Percentiles rank a stretch among this genome's conserved stretches.
phyloP scores from a whole-genome alignment of 2,113 vertebrate genomes.

The Phrynocephalus versicolor region DNA sequence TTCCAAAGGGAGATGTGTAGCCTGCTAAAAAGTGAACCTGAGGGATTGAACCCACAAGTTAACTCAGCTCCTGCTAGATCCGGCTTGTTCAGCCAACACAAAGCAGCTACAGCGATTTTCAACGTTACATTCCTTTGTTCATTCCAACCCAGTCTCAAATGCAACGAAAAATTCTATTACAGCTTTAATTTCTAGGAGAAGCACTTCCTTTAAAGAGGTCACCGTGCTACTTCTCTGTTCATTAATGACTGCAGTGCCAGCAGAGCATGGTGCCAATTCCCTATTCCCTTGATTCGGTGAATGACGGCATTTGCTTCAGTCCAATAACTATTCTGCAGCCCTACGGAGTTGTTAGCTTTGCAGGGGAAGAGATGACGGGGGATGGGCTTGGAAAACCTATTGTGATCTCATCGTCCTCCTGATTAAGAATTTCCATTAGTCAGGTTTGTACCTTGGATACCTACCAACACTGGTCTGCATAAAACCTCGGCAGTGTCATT shows the following conservation, averaged over 20 bases:
- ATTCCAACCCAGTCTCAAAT: background rate
- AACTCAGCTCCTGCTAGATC: too few relatives aligned
- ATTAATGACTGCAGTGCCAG: background rate
- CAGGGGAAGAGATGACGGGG: background rate
- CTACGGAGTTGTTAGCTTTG: fast-evolving
- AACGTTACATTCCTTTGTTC: background rate
- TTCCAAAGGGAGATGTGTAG: too few relatives aligned
- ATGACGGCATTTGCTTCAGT: fast-evolving
- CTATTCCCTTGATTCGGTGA: fast-evolving
- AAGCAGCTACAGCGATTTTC: background rate
- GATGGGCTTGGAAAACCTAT: conserved; percentile 17
- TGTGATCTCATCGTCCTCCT: background rate
- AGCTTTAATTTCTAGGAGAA: background rate
- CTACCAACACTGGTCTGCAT: background rate
- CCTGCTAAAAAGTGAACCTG: too few relatives aligned
- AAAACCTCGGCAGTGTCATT: conserved; percentile 30
- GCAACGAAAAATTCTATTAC: background rate
- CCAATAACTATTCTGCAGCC: background rate
- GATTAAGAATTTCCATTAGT: conserved; percentile 40
- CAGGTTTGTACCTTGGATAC: conserved; percentile 14
- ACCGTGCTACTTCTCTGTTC: background rate
- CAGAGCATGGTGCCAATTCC: background rate
- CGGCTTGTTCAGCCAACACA: too few relatives aligned
- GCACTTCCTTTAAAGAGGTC: background rate
- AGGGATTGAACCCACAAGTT: too few relatives aligned